phyloP scores from a whole-genome alignment of 2,888 invertebrate species.

The Andrena dorsata region DNA sequence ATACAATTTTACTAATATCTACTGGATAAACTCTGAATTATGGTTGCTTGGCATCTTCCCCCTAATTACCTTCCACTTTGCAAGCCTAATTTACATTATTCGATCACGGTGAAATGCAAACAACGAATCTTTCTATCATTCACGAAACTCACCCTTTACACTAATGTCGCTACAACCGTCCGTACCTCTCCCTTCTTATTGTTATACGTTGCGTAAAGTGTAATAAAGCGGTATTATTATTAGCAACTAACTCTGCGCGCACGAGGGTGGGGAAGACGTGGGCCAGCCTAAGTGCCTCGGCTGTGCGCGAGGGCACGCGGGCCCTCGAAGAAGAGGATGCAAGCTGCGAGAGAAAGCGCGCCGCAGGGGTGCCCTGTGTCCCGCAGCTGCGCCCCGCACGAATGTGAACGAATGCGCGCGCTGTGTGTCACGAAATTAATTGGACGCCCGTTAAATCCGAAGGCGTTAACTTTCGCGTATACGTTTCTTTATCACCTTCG shows the following conservation, averaged over 20 bases:
- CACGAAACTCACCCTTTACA: too few relatives aligned
- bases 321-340: conserved; percentile 21
- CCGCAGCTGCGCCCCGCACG: conserved; percentile 57
- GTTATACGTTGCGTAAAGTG: not conserved
- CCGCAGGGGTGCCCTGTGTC: conserved; percentile 66
- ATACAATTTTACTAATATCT: too few relatives aligned
- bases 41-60: too few relatives aligned
- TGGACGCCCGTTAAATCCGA: conserved; percentile 71
- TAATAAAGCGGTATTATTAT: not conserved
- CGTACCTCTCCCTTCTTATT: not conserved
- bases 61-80: too few relatives aligned
- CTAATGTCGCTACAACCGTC: not conserved
- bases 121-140: too few relatives aligned
- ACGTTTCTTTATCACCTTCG: conserved; percentile 67
- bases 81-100: too few relatives aligned
- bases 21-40: too few relatives aligned
- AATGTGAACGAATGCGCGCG: conserved; percentile 57
- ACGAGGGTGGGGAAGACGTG: conserved; percentile 16
- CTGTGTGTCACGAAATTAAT: conserved; percentile 72
- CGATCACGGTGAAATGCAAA: too few relatives aligned
- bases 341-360: conserved; percentile 59
- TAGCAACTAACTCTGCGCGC: not conserved
- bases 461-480: conserved; percentile 67
- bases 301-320: conserved; percentile 5
- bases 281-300: not conserved